Conservation (phyloP, 2,113 vertebrate genomes). For the Labeo catla region DNA sequence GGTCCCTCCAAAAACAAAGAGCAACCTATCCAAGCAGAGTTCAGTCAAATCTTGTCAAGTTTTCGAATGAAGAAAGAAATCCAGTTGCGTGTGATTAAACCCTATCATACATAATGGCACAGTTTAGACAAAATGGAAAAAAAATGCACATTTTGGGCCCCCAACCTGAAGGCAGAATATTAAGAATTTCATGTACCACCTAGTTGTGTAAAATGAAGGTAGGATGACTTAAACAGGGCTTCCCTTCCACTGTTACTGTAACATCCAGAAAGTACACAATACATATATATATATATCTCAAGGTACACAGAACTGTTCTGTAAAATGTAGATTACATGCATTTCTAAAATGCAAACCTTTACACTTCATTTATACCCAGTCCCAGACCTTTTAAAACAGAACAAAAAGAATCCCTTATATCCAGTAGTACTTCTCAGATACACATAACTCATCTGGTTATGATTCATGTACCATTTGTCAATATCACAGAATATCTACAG, state of each 20-base stretch:
- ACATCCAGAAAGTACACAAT: slow-evolving; percentile 70
- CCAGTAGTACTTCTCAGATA: slow-evolving; percentile 66
- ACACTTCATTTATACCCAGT: slow-evolving; percentile 63
- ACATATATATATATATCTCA: slow-evolving; percentile 60
- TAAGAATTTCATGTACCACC: slow-evolving; percentile 55
- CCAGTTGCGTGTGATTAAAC: slow-evolving; percentile 4
- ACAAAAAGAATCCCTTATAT: slow-evolving; percentile 67
- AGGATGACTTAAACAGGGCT: slow-evolving; percentile 54
- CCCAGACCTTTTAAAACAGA: slow-evolving; percentile 59
- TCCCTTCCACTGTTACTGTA: slow-evolving; percentile 69
- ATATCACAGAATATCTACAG: slow-evolving; percentile 71
- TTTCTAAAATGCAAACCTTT: slow-evolving; percentile 82
- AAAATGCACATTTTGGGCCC: slow-evolving; percentile 46
- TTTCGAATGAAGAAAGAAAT: slow-evolving; percentile 64
- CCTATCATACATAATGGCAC: slow-evolving; percentile 64
- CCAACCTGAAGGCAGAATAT: slow-evolving; percentile 55
- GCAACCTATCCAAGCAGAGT: slow-evolving; percentile 66
- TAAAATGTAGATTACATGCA: slow-evolving; percentile 78
- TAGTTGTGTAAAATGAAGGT: slow-evolving; percentile 58
- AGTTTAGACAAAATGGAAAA: slow-evolving; percentile 66
- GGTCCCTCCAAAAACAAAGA: slow-evolving; percentile 69
- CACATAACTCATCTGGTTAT: slow-evolving; percentile 69
- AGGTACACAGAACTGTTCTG: slow-evolving; percentile 78
- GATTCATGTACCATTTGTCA: slow-evolving; percentile 72
- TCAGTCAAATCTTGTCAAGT: slow-evolving; percentile 62